Conservation (phyloP, 2,888 invertebrate genomes). For the Drosophila monieri region DNA sequence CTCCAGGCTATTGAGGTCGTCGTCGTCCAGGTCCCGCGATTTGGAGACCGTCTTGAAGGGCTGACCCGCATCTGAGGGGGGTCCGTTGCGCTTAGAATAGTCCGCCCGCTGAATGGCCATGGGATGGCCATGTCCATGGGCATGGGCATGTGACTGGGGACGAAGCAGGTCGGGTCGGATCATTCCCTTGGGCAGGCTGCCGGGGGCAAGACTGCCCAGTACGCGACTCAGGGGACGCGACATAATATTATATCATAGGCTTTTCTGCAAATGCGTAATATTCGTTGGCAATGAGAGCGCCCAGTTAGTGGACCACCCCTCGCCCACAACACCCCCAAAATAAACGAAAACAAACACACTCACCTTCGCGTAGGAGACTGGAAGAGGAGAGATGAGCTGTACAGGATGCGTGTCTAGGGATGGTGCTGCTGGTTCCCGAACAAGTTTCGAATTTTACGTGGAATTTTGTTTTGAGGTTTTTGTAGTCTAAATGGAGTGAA, state of each 20-base stretch:
- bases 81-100: constrained; percentile 64
- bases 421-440: constrained; percentile 2
- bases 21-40: constrained; percentile 55
- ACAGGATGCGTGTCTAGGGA: background rate
- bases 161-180: constrained; percentile 4
- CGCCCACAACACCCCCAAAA: background rate
- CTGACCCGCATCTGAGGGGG: constrained; percentile 49
- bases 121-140: background rate
- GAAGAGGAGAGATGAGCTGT: constrained; percentile 1
- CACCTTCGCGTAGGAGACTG: constrained; percentile 11
- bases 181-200: constrained; percentile 1
- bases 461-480: constrained; percentile 17
- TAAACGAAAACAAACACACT: background rate
- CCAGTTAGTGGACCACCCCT: background rate
- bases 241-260: constrained; percentile 67
- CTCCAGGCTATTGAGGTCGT: constrained; percentile 76
- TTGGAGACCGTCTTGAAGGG: constrained; percentile 59
- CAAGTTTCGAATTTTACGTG: constrained; percentile 1
- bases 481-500: constrained; percentile 1
- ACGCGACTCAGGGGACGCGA: constrained; percentile 65
- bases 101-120: constrained; percentile 20
- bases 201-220: constrained; percentile 44
- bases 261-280: constrained; percentile 42
- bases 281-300: constrained; percentile 32
- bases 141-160: background rate